Evolutionary conservation across 1,140 invertebrate genomes (phyloP).

Genomic region (Cydia strobilella): DNA sequence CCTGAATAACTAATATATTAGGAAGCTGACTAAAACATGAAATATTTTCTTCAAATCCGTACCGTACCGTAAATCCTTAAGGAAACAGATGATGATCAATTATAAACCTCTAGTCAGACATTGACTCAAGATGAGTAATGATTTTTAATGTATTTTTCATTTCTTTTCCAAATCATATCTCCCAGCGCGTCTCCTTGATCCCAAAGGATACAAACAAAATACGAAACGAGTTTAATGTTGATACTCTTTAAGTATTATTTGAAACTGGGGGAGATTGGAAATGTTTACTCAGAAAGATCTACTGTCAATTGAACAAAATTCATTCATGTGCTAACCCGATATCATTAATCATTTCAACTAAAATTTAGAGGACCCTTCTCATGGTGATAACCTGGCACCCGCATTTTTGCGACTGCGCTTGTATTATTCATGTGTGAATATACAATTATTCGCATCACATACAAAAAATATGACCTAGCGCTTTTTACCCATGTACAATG

Average conservation of each 20-base stretch:
- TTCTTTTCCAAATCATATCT: slow-evolving; percentile 37
- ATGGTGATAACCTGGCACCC: slow-evolving; percentile 39
- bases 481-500: not conserved
- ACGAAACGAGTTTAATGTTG: slow-evolving; percentile 46
- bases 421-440: slow-evolving; percentile 19
- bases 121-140: slow-evolving; percentile 38
- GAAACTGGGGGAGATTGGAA: slow-evolving; percentile 60
- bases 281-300: slow-evolving; percentile 62
- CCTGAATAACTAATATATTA: not conserved
- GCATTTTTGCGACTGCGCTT: slow-evolving; percentile 25
- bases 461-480: not conserved
- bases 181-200: slow-evolving; percentile 42
- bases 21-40: not conserved
- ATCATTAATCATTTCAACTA: slow-evolving; percentile 73
- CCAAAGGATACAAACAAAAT: slow-evolving; percentile 55
- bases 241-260: slow-evolving; percentile 55
- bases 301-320: slow-evolving; percentile 68
- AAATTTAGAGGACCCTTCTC: slow-evolving; percentile 53
- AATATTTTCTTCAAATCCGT: not conserved
- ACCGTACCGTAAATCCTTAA: slow-evolving; percentile 6
- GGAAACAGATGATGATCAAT: slow-evolving; percentile 15
- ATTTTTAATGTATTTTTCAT: slow-evolving; percentile 50
- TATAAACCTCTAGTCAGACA: slow-evolving; percentile 24
- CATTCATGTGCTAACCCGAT: slow-evolving; percentile 54
- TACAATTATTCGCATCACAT: slow-evolving; percentile 15